phyloP scores from a whole-genome alignment of 1,140 invertebrate genomes.

The Eumeta japonica region DNA sequence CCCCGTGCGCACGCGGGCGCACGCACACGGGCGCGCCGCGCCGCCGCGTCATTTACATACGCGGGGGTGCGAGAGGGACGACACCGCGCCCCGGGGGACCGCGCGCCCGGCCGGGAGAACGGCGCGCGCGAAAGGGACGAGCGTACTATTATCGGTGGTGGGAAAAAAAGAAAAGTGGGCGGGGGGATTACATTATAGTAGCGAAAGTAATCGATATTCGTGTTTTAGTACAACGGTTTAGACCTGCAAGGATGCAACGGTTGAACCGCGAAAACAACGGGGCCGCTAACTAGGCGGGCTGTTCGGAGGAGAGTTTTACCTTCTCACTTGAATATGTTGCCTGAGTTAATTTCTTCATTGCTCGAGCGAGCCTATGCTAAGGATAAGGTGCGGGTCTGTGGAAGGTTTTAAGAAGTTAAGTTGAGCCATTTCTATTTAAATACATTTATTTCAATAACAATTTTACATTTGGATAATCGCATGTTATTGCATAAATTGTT shows the following conservation, averaged over 20 bases:
- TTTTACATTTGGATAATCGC: too few relatives aligned
- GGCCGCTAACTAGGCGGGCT: too few relatives aligned
- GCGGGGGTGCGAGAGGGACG: slow-evolving; percentile 45
- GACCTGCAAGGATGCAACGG: slow-evolving; percentile 47
- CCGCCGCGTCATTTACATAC: slow-evolving; percentile 53
- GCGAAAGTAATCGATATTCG: slow-evolving; percentile 65
- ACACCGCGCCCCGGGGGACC: slow-evolving; percentile 25
- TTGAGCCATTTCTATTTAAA: too few relatives aligned
- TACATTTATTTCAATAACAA: too few relatives aligned
- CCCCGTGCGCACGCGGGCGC: slow-evolving; percentile 15
- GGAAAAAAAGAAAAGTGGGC: slow-evolving; percentile 61
- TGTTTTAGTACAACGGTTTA: slow-evolving; percentile 50
- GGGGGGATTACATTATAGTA: slow-evolving; percentile 58
- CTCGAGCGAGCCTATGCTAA: too few relatives aligned
- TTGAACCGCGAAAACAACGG: too few relatives aligned
- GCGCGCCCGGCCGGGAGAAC: slow-evolving; percentile 16
- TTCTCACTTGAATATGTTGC: too few relatives aligned
- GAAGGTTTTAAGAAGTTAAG: too few relatives aligned
- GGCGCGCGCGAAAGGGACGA: slow-evolving; percentile 47
- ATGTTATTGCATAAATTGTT: too few relatives aligned
- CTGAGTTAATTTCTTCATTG: too few relatives aligned
- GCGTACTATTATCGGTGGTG: slow-evolving; percentile 56
- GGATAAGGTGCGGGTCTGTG: too few relatives aligned
- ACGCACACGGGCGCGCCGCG: slow-evolving; percentile 35
- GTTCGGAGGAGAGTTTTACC: too few relatives aligned